phyloP scores from a whole-genome alignment of 1,140 invertebrate genomes.

The Diorhabda sublineata region DNA sequence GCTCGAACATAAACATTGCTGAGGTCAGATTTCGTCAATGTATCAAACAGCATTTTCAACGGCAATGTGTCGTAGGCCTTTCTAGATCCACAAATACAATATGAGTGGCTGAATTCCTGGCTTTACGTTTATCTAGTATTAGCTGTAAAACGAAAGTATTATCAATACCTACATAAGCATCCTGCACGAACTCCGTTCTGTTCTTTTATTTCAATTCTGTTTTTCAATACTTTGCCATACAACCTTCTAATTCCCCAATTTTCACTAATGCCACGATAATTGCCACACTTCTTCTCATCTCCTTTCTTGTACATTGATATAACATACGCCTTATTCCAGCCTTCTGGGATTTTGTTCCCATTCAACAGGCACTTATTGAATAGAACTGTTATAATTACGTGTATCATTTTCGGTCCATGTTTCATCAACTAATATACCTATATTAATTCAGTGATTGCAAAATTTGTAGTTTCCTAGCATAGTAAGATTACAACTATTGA shows the following conservation, averaged over 20 bases:
- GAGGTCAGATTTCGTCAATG: neutral
- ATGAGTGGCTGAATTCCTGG: neutral
- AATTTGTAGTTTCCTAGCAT: too few species aligned
- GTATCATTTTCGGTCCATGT: too few species aligned
- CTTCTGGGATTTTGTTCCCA: neutral
- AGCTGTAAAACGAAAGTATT: neutral
- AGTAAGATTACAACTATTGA: too few species aligned
- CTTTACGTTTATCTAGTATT: neutral
- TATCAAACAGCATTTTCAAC: neutral
- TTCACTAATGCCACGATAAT: neutral
- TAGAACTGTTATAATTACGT: too few species aligned
- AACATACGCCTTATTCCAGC: neutral
- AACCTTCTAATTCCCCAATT: neutral
- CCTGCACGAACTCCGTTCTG: neutral
- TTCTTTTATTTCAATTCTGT: neutral
- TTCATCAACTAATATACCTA: too few species aligned
- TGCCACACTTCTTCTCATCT: neutral
- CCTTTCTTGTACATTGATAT: neutral
- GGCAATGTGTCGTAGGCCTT: too few species aligned
- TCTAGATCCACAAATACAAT: neutral
- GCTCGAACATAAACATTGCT: conserved; percentile 3
- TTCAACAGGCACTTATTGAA: too few species aligned
- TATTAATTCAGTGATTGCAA: too few species aligned
- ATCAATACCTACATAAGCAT: neutral
- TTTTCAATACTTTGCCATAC: neutral